Conservation (phyloP, 2,888 invertebrate species). For the Homarus gammarus region DNA sequence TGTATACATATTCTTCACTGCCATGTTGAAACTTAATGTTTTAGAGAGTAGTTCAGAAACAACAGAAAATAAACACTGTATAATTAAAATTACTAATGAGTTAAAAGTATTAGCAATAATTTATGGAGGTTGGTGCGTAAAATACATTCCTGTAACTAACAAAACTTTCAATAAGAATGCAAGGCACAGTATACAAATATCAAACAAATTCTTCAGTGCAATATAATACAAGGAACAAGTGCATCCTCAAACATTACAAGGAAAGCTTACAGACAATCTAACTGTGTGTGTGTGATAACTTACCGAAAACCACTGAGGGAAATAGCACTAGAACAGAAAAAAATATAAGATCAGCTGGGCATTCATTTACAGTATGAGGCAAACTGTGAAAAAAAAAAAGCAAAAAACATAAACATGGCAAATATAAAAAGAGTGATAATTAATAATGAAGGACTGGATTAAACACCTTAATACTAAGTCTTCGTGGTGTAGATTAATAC, state of each 20-base stretch:
- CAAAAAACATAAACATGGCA: too few species aligned
- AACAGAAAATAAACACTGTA: too few species aligned
- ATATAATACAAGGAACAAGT: neutral
- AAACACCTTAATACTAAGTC: too few species aligned
- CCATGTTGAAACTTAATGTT: too few species aligned
- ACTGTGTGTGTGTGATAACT: slow-evolving; percentile 47
- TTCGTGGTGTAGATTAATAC: too few species aligned
- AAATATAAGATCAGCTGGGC: slow-evolving; percentile 19
- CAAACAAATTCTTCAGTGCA: neutral
- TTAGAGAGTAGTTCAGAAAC: too few species aligned
- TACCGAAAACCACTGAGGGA: slow-evolving; percentile 75
- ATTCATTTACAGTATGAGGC: neutral
- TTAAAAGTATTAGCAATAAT: too few species aligned
- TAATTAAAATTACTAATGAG: too few species aligned
- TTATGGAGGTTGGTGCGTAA: neutral
- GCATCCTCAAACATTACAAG: slow-evolving; percentile 16
- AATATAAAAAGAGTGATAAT: too few species aligned
- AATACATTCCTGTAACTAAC: neutral
- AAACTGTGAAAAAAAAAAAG: neutral
- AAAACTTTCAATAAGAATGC: neutral
- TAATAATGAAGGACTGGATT: too few species aligned
- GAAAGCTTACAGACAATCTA: neutral
- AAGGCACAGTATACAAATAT: neutral
- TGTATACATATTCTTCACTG: too few species aligned
- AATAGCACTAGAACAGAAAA: slow-evolving; percentile 75